Percentiles rank a stretch among this genome's conserved stretches.
Evolutionary conservation across 2,113 vertebrate species (phyloP).

Genomic region (Psephotus haematonotus): DNA sequence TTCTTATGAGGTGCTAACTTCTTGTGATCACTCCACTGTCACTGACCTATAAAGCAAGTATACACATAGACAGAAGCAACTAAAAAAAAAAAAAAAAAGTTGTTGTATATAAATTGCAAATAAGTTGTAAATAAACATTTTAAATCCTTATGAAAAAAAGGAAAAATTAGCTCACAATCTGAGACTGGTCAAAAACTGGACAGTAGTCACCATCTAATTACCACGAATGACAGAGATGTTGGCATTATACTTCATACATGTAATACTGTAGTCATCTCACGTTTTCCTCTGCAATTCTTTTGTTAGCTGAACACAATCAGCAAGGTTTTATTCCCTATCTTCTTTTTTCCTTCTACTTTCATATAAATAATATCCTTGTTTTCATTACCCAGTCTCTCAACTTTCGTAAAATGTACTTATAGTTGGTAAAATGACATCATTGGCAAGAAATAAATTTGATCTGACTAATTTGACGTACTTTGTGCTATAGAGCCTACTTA

Average conservation of each 20-base stretch:
- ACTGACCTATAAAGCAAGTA: neutral
- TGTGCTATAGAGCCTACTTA: neutral
- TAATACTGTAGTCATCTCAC: neutral
- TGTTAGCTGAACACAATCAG: neutral
- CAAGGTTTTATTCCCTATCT: neutral
- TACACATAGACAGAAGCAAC: fast-evolving
- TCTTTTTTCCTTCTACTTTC: neutral
- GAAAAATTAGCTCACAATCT: neutral
- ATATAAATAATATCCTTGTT: neutral
- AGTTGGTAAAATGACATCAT: neutral
- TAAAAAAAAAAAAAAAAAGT: neutral
- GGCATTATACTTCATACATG: neutral
- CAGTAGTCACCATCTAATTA: neutral
- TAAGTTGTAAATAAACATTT: neutral
- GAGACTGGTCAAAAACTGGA: neutral
- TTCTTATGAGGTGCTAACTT: neutral
- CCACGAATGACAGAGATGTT: neutral
- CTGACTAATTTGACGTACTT: neutral
- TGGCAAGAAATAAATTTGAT: neutral
- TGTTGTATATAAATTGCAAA: neutral
- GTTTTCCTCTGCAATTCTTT: neutral
- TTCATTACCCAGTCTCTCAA: neutral
- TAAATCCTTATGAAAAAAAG: neutral
- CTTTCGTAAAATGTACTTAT: neutral
- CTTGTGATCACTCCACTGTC: neutral